phyloP scores from a whole-genome alignment of 2,797 vertebrate species.

The Brotula barbata region DNA sequence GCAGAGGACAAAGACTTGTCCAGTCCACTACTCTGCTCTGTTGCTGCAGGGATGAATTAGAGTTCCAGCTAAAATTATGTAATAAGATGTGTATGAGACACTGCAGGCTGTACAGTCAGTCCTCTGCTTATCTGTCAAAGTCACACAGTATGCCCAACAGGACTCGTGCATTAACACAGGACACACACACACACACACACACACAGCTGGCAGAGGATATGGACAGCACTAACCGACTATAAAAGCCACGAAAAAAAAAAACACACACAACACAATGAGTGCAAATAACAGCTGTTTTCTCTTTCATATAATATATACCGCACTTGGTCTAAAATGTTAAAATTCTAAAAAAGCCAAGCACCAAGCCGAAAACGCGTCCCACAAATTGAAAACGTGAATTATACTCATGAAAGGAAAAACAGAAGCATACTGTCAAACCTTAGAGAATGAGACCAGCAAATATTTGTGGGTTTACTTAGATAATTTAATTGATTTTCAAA shows the following conservation, averaged over 20 bases:
- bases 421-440: too few species aligned
- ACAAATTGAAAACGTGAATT: too few species aligned
- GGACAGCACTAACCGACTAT: slow-evolving; percentile 3
- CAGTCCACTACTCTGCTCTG: neutral
- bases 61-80: neutral
- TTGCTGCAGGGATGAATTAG: neutral
- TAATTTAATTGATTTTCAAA: too few species aligned
- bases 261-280: too few species aligned
- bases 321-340: too few species aligned
- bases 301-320: slow-evolving; percentile 4
- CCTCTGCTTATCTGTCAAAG: slow-evolving; percentile 42
- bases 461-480: neutral
- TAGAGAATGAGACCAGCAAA: too few species aligned
- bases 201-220: slow-evolving; percentile 20
- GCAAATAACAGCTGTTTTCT: slow-evolving; percentile 16
- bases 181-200: slow-evolving; percentile 16
- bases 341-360: too few species aligned
- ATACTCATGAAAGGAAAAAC: too few species aligned
- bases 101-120: slow-evolving; percentile 31
- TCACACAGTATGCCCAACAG: slow-evolving; percentile 42
- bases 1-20: neutral
- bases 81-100: slow-evolving; percentile 38
- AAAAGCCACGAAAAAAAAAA: slow-evolving; percentile 14
- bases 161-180: slow-evolving; percentile 1
- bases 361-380: too few species aligned